Evolutionary conservation across 2,113 vertebrate species (phyloP).

Genomic region (Ammodytes dubius): DNA sequence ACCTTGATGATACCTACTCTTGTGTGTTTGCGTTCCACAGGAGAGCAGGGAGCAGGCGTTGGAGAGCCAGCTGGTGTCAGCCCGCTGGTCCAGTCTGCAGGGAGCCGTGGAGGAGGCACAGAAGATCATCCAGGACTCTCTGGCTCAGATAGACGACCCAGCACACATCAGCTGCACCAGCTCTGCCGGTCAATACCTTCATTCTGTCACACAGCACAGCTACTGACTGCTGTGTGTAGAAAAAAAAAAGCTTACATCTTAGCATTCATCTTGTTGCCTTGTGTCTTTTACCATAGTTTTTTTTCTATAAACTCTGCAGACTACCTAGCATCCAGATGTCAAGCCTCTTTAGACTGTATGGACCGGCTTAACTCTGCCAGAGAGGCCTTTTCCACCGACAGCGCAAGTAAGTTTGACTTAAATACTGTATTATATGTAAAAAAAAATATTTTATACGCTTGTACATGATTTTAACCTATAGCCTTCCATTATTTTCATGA

Average conservation of each 20-base stretch:
- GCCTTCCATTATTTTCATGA: background rate
- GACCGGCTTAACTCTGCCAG: slow-evolving; percentile 84
- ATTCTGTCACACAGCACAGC: background rate
- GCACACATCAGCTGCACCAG: slow-evolving; percentile 91
- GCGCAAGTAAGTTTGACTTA: slow-evolving; percentile 83
- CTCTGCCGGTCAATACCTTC: slow-evolving; percentile 87
- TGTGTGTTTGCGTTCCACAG: slow-evolving; percentile 73
- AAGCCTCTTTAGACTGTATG: slow-evolving; percentile 86
- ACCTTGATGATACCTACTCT: background rate
- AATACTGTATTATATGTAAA: background rate
- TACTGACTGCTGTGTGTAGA: background rate
- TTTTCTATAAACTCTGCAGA: slow-evolving; percentile 81
- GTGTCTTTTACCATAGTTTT: background rate
- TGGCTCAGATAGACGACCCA: slow-evolving; percentile 90
- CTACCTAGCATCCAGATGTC: slow-evolving; percentile 91
- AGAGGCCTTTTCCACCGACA: slow-evolving; percentile 81
- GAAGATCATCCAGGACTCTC: slow-evolving; percentile 89
- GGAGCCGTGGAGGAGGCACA: slow-evolving; percentile 84
- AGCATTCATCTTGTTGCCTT: background rate
- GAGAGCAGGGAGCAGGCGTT: slow-evolving; percentile 85
- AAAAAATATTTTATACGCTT: background rate
- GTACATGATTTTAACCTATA: background rate
- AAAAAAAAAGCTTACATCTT: background rate
- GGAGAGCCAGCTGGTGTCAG: slow-evolving; percentile 79
- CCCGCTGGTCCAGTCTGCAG: slow-evolving; percentile 86